Percentiles rank a stretch among this genome's conserved stretches.
phyloP scores from a whole-genome alignment of 2,888 invertebrate genomes.

The Drosophila nr. perissopoda region DNA sequence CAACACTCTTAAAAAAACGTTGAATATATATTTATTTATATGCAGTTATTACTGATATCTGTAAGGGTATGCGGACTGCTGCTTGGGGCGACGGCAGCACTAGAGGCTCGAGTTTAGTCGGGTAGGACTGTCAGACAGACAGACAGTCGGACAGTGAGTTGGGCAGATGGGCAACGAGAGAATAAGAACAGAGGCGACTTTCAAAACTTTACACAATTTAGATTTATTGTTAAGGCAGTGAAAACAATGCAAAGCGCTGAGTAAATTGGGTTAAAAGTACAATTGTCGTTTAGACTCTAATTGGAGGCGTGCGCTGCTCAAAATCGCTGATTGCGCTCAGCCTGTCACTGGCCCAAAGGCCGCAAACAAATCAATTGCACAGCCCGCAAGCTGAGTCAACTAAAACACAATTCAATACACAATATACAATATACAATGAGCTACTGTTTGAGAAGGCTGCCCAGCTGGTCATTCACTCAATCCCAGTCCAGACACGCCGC shows the following conservation, averaged over 20 bases:
- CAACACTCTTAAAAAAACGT: background rate
- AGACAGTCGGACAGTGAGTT: background rate
- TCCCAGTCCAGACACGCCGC: conserved; percentile 26
- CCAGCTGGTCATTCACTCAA: conserved; percentile 49
- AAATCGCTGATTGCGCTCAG: conserved; percentile 68
- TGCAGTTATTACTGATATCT: background rate
- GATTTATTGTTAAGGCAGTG: conserved; percentile 70
- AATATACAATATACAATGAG: conserved; percentile 41
- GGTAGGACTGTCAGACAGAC: conserved; percentile 9
- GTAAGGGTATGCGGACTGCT: conserved; percentile 35
- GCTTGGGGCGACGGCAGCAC: conserved; percentile 25
- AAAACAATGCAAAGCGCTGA: conserved; percentile 55
- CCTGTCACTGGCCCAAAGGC: conserved; percentile 73
- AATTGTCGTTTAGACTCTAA: conserved; percentile 78
- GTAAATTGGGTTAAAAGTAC: conserved; percentile 79
- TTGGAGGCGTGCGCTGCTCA: conserved; percentile 74
- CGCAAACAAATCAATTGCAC: conserved; percentile 74
- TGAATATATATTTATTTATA: background rate
- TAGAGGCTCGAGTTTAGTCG: conserved; percentile 39
- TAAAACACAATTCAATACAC: conserved; percentile 3
- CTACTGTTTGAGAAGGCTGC: conserved; percentile 56
- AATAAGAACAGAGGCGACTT: conserved; percentile 48
- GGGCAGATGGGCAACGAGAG: conserved; percentile 16
- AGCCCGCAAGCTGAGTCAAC: conserved; percentile 13
- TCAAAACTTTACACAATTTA: conserved; percentile 71